Percentiles rank a stretch among this genome's conserved stretches.
These are phyloP conservation scores for Idaea dimidiata DNA, from an alignment of 2,888 invertebrate genomes.

Conservation along the genomic window DNA sequence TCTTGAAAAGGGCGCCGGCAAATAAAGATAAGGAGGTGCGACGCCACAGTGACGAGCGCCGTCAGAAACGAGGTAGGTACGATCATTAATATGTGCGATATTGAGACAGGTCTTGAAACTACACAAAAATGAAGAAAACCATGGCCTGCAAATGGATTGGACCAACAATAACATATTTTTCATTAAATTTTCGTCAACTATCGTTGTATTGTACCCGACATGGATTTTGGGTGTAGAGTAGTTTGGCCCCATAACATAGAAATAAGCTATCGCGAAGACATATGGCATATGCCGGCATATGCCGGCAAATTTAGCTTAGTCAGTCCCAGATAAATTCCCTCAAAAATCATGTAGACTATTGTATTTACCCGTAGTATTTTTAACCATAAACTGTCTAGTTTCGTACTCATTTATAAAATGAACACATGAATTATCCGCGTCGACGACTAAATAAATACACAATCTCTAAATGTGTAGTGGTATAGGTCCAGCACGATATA, in stretches of 20 bases:
- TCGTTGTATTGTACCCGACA: no score
- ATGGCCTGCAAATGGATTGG: no score
- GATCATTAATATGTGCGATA: conserved; percentile 7
- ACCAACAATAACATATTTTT: no score
- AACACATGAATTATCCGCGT: background rate
- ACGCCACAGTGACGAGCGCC: conserved; percentile 57
- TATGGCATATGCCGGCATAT: no score
- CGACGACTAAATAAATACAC: conserved; percentile 7
- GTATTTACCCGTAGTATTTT: no score
- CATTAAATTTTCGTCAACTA: no score
- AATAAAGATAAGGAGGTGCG: conserved; percentile 57
- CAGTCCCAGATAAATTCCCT: no score
- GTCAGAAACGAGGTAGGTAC: conserved; percentile 67
- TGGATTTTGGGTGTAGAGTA: no score
- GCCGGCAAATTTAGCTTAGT: no score
- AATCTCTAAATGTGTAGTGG: conserved; percentile 27
- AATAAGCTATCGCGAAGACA: no score
- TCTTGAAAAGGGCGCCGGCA: conserved; percentile 37
- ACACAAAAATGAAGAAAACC: background rate
- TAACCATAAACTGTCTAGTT: conserved; percentile 6
- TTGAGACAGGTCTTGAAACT: background rate
- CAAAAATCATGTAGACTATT: no score
- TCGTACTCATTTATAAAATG: background rate
- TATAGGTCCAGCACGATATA: conserved; percentile 33
- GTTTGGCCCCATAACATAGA: no score